Evolutionary conservation across 2,888 invertebrate genomes (phyloP), one percentile per base, ranked within the genome.

Genomic region (Sminthurides aquaticus): DNA sequence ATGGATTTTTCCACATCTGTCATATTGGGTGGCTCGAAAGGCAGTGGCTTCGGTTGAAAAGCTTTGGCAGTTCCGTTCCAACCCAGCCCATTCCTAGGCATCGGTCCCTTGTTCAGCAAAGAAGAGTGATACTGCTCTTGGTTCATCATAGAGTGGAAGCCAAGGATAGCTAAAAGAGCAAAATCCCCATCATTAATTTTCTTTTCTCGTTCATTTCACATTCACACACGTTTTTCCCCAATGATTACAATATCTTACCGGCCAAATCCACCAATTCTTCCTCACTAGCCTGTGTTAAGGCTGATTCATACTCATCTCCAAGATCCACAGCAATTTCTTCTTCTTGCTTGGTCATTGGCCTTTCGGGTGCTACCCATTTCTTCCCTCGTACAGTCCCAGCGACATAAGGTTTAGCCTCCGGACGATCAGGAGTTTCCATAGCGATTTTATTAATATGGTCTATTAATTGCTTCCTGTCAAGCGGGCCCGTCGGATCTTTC

Each of bases 101-200:
- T 63, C 3, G 63, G 91, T 27, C 90, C 91, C 81, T 93, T 93
- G 82, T 93, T 94, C 71, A 91, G 81, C 68, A 94, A 83, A 49
- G 98, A 97, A 68, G 96, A 95, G 49, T 74, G 72, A 62, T 74
- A 74, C 56, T 99, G 99, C 79, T 97, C 96, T 83, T 99, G 99
- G 80, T 97, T 99, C 89, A 99, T 91, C 93, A 99, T 97, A 70
- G 97, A 97, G 82, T 99, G 98, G 86, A 99, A 96, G 77, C 98
- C 99, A 78, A 97, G 86, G 80, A 97, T 95, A 79, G 96, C 97
- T 92, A 66, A 25, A 64, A 57, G 25, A 64, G 27, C 27, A 60
- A 59, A 28, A 64, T 29, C 11, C 48, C 22, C 15, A 18, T 5
- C 24, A 55, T 18, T 28, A 56, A 54, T 28, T 24, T 25, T 60